Base-by-base conservation (phyloP, 2,888 invertebrate species). In the Athalia rosae region DNA sequence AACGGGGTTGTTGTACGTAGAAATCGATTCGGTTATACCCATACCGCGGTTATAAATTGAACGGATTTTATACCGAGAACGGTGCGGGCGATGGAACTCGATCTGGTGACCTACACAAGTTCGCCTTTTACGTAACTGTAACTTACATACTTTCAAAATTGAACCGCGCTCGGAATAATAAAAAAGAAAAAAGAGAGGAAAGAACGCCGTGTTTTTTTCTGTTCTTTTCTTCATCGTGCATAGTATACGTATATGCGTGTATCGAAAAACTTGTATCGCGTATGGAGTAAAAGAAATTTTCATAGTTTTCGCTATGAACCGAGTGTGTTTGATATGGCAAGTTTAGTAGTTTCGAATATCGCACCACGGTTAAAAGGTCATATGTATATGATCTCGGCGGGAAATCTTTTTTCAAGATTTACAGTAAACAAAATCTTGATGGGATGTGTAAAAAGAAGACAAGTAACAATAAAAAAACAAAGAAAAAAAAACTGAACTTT, bases 121-220 rank as follows among this genome's bases (percentile, higher is more conserved):
- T 9, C 58, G 58, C 71, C 71, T 71, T 71, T 71, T 71, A 71
- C 71, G 58, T 71, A 71, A 71, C 58, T 71, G 43, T 28, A 71
- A 71, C 71, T 56, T 58, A 71, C 71, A 56, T 58, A 71, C 71
- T 71, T 71, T 71, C 71, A 58, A 71, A 71, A 71, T 9, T 45
- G 28, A 43, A 58, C 6, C 71, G 71, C 7, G 45, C n/a, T 45
- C 50, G 71, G 71, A 71, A 71, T 71, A 71, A 58, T 45, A 58
- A 58, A 8, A 58, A 71, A 2, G 28, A 28, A 28, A 28, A 28
- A 28, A n/a, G n/a, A n/a, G 71, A 58, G 71, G 28, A 71, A 56
- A 58, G 11, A 71, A 58, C 8, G 64, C 9, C 50, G 43, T 53
- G 28, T 28, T 6, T 9, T n/a, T 3, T 53, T 7, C 4, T 53